These are phyloP conservation scores for Tiliacea citrago DNA, from an alignment of 2,888 invertebrate species.

Conservation along the genomic window DNA sequence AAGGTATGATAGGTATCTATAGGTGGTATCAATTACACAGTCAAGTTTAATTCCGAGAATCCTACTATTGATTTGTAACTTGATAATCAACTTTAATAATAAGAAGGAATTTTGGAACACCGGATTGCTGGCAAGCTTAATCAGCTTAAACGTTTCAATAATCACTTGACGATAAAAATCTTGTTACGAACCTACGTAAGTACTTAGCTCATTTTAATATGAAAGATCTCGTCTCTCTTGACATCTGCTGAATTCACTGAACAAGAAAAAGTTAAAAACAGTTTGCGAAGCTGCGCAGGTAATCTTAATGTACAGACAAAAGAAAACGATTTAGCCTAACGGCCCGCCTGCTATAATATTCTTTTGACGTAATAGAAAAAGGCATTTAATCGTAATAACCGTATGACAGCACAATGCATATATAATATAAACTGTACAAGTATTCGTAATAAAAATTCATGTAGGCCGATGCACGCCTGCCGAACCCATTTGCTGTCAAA, in stretches of 20 bases:
- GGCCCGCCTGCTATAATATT: conserved; percentile 55
- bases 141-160: conserved; percentile 49
- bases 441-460: conserved; percentile 50
- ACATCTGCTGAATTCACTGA: conserved; percentile 76
- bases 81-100: conserved; percentile 3
- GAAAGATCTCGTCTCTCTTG: conserved; percentile 60
- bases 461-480: conserved; percentile 28
- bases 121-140: conserved; percentile 21
- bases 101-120: conserved; percentile 7
- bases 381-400: conserved; percentile 53
- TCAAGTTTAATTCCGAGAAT: not conserved
- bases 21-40: conserved; percentile 12
- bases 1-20: not conserved
- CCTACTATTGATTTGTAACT: not conserved
- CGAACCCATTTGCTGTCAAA: conserved; percentile 48
- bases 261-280: conserved; percentile 76
- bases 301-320: conserved; percentile 70
- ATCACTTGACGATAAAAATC: conserved; percentile 42
- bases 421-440: conserved; percentile 31
- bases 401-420: conserved; percentile 40
- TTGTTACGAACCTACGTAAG: conserved; percentile 42
- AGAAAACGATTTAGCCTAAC: conserved; percentile 55
- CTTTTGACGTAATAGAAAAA: conserved; percentile 47
- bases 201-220: conserved; percentile 58
- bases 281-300: conserved; percentile 66